Evolutionary conservation across 2,888 invertebrate genomes (phyloP), one percentile per base, ranked within the genome.

Genomic region (Lycaena phlaeas): DNA sequence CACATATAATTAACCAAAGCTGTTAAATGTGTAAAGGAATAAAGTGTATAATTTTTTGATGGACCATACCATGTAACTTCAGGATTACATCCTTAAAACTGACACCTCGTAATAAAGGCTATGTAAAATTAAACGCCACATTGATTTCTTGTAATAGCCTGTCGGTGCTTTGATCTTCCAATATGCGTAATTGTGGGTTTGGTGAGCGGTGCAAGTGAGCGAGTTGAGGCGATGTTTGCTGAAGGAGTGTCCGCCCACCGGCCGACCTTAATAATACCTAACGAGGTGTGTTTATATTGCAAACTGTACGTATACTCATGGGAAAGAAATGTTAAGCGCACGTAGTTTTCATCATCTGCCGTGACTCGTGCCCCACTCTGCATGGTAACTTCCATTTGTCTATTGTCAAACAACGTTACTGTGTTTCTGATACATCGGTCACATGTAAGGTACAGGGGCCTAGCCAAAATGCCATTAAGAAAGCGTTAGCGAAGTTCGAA

Each of bases 181-280:
- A 82, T 82, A 81, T 73, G 71, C 76, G 77, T 84, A 82, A 82
- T 84, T 82, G 82, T 76, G 66, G 79, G 82, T 78, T 82, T 69
- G 69, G 63, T 60, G 60, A 56, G n/a, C 54, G 68, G 63, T 50
- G 45, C 53, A 60, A 69, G 64, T 44, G 48, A 49, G 38, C 36
- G 37, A 46, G 50, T 50, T 41, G 38, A 34, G 41, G 53, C 51
- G 51, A 39, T 44, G 38, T 49, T 49, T 47, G 48, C 42, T 41
- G 44, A 46, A 42, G 44, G 45, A 42, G 46, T 39, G 54, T 51
- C 50, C 53, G 48, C 53, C 54, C 53, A 54, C 50, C 31, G n/a
- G 15, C 44, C 48, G 53, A 49, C 51, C 48, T 50, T 53, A 51
- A 52, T 53, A 51, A 52, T 51, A 48, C 44, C 41, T 42, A 43